Evolutionary conservation across 2,113 vertebrate species (phyloP), one percentile per base, ranked within the genome.

Genomic region (Ophiodon elongatus): DNA sequence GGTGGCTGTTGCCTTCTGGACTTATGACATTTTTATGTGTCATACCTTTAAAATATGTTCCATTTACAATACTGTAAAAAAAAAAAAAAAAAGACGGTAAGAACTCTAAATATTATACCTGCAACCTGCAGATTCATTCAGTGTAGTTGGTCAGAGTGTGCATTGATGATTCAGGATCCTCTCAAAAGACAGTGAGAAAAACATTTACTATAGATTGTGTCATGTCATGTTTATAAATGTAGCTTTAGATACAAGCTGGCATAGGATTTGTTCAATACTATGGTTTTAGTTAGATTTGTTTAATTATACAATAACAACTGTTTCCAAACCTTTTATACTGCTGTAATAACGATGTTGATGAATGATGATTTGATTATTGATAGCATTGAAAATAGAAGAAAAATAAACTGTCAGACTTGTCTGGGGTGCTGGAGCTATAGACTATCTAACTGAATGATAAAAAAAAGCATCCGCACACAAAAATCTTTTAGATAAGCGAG

Each of bases 181-280:
- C 54, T n/a, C n/a, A 27, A 10, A 25, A 43, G 54, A 71, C 23
- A 66, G 25, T 17, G 59, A 60, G 77, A 57, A 73, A 47, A 66
- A 73, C 17, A 0, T 43, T 31, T 62, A 33, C 35, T 27, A 9
- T 17, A 45, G 56, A 57, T 50, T 31, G 21, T 69, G 50, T 80
- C 64, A 25, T 45, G 1, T 54, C 43, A 33, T 69, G 8, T 60
- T 69, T 13, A 13, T 5, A 27, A 59, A 29, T 29, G 13, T 64
- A 63, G 11, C 5, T 41, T 43, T 8, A 21, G n/a, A 8, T 31
- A 47, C 17, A 15, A 3, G 1, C 37, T 69, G 43, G 63, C 11
- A 33, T 15, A 41, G 17, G 19, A 37, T 23, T 37, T 13, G 62
- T 8, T 66, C 37, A 39, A 25, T 15, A 45, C 65, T 67, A 25